These are phyloP conservation scores for Bombus cullumanus DNA, from an alignment of 1,140 invertebrate species.

Conservation along the genomic window DNA sequence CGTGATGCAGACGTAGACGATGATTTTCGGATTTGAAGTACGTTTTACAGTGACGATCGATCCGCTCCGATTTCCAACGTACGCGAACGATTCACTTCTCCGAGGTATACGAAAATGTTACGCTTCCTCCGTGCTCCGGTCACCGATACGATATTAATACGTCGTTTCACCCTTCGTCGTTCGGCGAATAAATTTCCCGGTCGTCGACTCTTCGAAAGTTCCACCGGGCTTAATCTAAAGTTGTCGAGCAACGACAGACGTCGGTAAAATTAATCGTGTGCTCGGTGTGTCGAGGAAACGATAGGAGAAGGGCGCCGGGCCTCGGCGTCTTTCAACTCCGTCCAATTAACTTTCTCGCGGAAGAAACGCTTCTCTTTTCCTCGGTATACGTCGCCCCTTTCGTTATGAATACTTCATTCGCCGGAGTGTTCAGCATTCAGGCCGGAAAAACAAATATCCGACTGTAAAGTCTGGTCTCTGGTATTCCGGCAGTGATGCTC, in stretches of 20 bases:
- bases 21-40: not conserved
- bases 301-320: not conserved
- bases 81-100: too few relatives aligned
- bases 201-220: conserved; percentile 12
- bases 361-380: conserved; percentile 3
- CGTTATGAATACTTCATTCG: conserved; percentile 54
- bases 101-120: not conserved
- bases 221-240: conserved; percentile 15
- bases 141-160: not conserved
- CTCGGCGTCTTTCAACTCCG: conserved; percentile 24
- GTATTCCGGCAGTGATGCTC: conserved; percentile 38
- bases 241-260: not conserved
- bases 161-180: not conserved
- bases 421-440: conserved; percentile 48
- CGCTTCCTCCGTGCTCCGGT: not conserved
- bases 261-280: conserved; percentile 27
- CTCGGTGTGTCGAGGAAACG: not conserved
- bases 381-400: not conserved
- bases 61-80: not conserved
- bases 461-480: conserved; percentile 7
- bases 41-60: not conserved
- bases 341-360: conserved; percentile 50
- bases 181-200: not conserved
- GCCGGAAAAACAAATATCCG: conserved; percentile 53
- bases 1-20: conserved; percentile 48